Evolutionary conservation across 2,113 vertebrate species (phyloP), one percentile per base, ranked within the genome.

Genomic region (Takifugu flavidus): DNA sequence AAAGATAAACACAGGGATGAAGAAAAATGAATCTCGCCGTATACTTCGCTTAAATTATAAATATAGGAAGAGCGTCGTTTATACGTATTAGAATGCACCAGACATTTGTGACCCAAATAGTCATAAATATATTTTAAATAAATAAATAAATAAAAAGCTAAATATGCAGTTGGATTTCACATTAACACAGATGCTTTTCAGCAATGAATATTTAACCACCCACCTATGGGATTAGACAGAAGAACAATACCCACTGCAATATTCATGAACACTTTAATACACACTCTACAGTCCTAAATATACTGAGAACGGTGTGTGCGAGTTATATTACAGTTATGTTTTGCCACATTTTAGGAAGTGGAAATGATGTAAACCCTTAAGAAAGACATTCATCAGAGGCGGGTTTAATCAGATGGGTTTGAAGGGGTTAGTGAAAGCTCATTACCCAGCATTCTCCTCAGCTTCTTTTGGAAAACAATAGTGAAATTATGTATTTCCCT

Each of bases 191-290:
- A 65, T 66, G 47, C 44, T 70, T 20, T 60, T 54, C 29, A 26
- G 49, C 8, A 1, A 69, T 82, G 20, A 78, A 74, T 82, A 78
- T 76, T 80, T 78, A 70, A 82, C 29, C n/a, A 29, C 45, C 74
- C 52, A 77, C 70, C 74, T 64, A 53, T 66, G 57, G 55, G 45
- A 76, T 78, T 57, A 59, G 49, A 67, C 56, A 74, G 67, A 78
- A 65, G 67, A 77, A 66, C 67, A 69, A 83, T 49, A 64, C 42
- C 53, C 29, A 54, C 67, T 72, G 47, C 53, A 79, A 74, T 77
- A 72, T 74, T 78, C 56, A 80, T 78, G 72, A 67, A 49, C 49
- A 66, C 39, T 67, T 75, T 67, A 59, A 58, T 47, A 1, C 13
- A 14, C 14, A 14, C 12, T 47, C 15, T 47, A 6, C 3, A 15